Base-by-base conservation (phyloP, 2,797 vertebrate genomes). In the Characodon lateralis region DNA sequence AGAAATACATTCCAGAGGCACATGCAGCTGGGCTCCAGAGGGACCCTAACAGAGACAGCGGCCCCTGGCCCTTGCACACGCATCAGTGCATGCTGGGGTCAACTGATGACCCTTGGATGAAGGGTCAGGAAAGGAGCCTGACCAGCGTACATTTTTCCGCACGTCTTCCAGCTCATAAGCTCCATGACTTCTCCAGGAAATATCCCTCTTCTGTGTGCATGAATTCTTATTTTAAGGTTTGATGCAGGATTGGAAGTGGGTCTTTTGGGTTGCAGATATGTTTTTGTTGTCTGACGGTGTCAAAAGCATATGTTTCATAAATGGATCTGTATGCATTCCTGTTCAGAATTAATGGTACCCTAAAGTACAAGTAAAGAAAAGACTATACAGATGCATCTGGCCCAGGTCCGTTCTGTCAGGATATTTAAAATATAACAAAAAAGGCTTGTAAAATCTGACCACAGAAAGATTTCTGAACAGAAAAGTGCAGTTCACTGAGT, bases 21-120 rank as follows among this genome's bases (percentile, higher is more conserved):
- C 78, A 84, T 24, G 46, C 81, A 55, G 31, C 65, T 74, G 0
- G 61, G 82, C 84, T 88, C 91, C 89, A 74, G 83, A 78, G 93
- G 91, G 92, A 93, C 91, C 58, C 74, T 18, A 58, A 79, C 81
- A 51, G 78, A 87, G 85, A 79, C 85, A 7, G 83, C 26, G 81
- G 90, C 90, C 93, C 89, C 84, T 90, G 90, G 87, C 90, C 93
- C 85, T 81, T 80, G 87, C 91, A 88, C 93, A 89, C 91, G 92
- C 82, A 26, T 82, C 85, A 72, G 82, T 85, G 88, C 86, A 91
- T 65, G 22, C 86, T 1, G 50, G 71, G 90, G 90, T 93, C 85
- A 81, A 51, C 41, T 41, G 20, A 59, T 81, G 88, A 91, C 88
- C 86, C 85, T 53, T 43, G 58, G 59, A 77, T 31, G 4, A 76